Conservation (phyloP, 1,140 invertebrate genomes). For the Magallana gigas region DNA sequence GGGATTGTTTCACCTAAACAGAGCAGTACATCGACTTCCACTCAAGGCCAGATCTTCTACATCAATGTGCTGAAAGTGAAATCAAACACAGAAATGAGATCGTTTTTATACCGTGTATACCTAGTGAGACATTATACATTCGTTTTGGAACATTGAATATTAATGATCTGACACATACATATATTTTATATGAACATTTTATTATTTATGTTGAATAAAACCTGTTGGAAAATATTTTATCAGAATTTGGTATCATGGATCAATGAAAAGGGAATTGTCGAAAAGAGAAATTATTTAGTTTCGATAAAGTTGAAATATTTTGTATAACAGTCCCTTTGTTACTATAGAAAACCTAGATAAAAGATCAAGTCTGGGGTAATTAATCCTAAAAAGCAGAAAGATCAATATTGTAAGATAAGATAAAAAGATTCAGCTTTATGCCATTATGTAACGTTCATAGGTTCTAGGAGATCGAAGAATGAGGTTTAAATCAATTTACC, state of each 20-base stretch:
- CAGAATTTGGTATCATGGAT: too few species aligned
- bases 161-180: neutral
- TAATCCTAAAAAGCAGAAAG: too few species aligned
- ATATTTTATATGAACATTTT: conserved; percentile 17
- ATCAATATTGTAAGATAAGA: neutral
- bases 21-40: too few species aligned
- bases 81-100: neutral
- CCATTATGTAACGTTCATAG: neutral
- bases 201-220: conserved; percentile 25
- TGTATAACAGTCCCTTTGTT: too few species aligned
- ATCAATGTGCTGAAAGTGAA: neutral
- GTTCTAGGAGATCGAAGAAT: neutral
- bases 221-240: neutral
- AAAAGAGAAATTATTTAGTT: too few species aligned
- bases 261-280: too few species aligned
- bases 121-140: too few species aligned
- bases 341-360: too few species aligned
- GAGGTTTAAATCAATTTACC: neutral
- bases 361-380: too few species aligned
- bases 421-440: neutral
- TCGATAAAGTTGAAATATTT: too few species aligned
- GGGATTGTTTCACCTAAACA: neutral
- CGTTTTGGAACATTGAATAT: neutral
- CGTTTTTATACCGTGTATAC: neutral
- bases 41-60: neutral